These are phyloP conservation scores for Tetrax tetrax DNA, from an alignment of 2,113 vertebrate genomes.

Conservation along the genomic window DNA sequence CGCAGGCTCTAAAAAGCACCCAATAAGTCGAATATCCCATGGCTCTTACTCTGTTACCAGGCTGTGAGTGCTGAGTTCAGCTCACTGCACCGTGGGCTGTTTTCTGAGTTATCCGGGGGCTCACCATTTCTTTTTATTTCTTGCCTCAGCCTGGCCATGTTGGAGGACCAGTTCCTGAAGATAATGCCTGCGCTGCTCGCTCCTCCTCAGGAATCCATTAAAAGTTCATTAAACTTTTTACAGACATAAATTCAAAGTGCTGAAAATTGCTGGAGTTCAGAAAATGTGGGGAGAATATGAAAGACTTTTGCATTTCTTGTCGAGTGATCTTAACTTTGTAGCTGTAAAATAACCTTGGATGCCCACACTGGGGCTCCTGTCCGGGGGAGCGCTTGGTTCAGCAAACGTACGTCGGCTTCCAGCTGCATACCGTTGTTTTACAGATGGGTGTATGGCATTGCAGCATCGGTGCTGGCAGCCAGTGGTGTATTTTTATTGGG, in stretches of 20 bases:
- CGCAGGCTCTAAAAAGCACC: neutral
- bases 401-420: neutral
- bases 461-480: neutral
- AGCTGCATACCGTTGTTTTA: neutral
- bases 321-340: neutral
- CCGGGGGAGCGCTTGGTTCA: neutral
- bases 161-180: neutral
- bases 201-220: neutral
- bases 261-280: neutral
- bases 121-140: neutral
- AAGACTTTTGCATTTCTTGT: neutral
- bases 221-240: neutral
- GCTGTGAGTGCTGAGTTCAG: neutral
- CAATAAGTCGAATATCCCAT: neutral
- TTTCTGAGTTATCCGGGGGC: neutral
- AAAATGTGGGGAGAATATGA: neutral
- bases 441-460: neutral
- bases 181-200: neutral
- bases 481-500: fast-evolving
- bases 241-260: neutral
- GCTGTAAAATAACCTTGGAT: neutral
- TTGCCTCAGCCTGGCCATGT: neutral
- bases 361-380: neutral
- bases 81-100: neutral
- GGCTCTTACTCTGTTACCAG: neutral